Evolutionary conservation across 2,888 invertebrate species (phyloP).

Genomic region (Ectemnius continuus): DNA sequence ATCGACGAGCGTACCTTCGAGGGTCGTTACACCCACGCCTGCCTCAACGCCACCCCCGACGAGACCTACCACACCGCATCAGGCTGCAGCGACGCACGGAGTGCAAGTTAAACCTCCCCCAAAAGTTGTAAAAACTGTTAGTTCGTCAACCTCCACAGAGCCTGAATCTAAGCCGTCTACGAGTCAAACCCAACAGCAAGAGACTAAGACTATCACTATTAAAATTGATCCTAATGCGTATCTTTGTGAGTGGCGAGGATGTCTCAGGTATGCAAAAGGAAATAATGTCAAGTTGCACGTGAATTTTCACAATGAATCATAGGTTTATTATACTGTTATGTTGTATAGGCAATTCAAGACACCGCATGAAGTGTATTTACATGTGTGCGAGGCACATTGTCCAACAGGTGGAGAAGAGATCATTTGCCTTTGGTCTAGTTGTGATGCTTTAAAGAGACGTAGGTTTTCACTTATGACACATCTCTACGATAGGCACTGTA

Average conservation of each 20-base stretch:
- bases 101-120: constrained; percentile 43
- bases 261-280: constrained; percentile 80
- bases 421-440: constrained; percentile 93
- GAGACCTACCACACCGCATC: constrained; percentile 79
- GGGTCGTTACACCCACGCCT: constrained; percentile 74
- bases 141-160: constrained; percentile 70
- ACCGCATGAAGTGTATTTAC: constrained; percentile 90
- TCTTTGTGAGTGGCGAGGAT: constrained; percentile 96
- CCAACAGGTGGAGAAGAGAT: constrained; percentile 86
- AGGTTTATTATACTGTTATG: not conserved
- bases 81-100: constrained; percentile 77
- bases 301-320: no score
- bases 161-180: constrained; percentile 62
- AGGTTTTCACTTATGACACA: constrained; percentile 98
- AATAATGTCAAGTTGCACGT: not conserved
- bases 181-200: constrained; percentile 56
- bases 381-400: constrained; percentile 92
- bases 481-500: constrained; percentile 96
- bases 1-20: constrained; percentile 71
- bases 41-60: constrained; percentile 75
- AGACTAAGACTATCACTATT: constrained; percentile 74
- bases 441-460: constrained; percentile 93
- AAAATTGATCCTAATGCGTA: constrained; percentile 76
- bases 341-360: constrained; percentile 83
- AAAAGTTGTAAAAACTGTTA: constrained; percentile 67